Base-by-base conservation (phyloP, 37 sponge, comb jelly and placozoan species). In the Halisarca cf. caerulea region DNA sequence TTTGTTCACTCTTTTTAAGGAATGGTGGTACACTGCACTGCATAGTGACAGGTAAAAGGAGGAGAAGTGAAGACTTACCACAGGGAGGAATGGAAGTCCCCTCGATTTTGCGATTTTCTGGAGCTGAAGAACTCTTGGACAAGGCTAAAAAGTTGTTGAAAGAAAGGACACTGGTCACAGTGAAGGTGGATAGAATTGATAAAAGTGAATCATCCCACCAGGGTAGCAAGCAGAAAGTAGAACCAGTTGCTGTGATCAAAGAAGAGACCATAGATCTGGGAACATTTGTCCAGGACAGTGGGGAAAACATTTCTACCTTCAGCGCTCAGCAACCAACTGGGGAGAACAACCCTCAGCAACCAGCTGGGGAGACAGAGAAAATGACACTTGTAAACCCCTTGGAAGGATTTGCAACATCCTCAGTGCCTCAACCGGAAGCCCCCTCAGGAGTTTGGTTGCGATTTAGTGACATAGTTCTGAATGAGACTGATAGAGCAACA, bases 61-160 rank as follows among this genome's bases (percentile, higher is more conserved):
- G 37, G 21, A 14, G 14, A 11, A 45, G 36, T 20, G 30, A 34
- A 14, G 80, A 79, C 39, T 41, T 80, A 40, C 79, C 69, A 27
- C 86, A 86, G 42, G 86, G 80, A 61, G 80, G 80, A 38, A 38
- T 86, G 32, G 71, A 86, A 47, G 2, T 86, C 38, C 87, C 80
- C 23, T 86, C 71, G 27, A 0, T 43, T 4, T 24, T 57, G 4
- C 30, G 11, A 47, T 86, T 86, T 80, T 17, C 14, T 24, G 81
- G 45, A 7, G 25, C 75, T 73, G 74, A 84, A 73, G 59, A 45
- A 32, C 25, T 37, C 17, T 21, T 53, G 62, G 28, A 51, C 25
- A 51, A 53, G 34, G 28, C 73, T 2, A 71, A 32, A 41, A 40
- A 40, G 44, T 25, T 42, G 7, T 18, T 74, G 3, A 34, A 30